Conservation (phyloP, 2,797 vertebrate genomes). For the Hemitrygon akajei region DNA sequence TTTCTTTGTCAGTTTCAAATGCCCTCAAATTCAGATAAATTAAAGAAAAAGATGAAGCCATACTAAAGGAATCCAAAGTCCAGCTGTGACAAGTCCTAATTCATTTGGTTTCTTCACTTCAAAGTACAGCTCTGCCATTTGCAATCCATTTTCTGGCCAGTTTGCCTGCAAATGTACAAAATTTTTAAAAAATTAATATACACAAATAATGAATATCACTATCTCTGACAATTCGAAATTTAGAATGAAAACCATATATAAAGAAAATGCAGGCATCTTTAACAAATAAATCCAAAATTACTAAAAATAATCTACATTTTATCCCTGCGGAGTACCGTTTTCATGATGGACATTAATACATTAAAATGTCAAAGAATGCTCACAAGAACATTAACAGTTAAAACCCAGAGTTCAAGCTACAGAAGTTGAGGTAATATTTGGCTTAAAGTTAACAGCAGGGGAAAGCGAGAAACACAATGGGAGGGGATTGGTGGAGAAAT, state of each 20-base stretch:
- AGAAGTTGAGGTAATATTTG: not conserved
- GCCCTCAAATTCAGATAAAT: not conserved
- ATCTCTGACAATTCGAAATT: not conserved
- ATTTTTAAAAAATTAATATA: slow-evolving; percentile 40
- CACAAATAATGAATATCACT: not conserved
- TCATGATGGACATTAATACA: not conserved
- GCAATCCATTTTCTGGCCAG: slow-evolving; percentile 91
- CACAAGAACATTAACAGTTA: not conserved
- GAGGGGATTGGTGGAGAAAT: not conserved
- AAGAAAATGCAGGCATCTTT: not conserved
- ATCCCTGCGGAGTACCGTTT: not conserved
- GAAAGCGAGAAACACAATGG: not conserved
- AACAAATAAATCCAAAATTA: not conserved
- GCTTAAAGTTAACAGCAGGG: not conserved
- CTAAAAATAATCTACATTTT: not conserved
- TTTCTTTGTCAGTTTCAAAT: not conserved
- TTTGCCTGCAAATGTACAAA: slow-evolving; percentile 56
- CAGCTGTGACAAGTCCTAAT: slow-evolving; percentile 61
- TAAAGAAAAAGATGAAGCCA: slow-evolving; percentile 36
- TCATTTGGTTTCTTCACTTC: slow-evolving; percentile 51
- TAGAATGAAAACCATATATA: not conserved
- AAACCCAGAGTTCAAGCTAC: not conserved
- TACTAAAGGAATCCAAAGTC: slow-evolving; percentile 73
- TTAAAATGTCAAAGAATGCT: not conserved
- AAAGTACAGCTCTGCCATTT: slow-evolving; percentile 75